A percentile compares a stretch with the other conserved stretches of the same genome.
These are phyloP conservation scores for Sminthopsis crassicaudata DNA, from an alignment of 2,113 vertebrate species.

Conservation along the genomic window DNA sequence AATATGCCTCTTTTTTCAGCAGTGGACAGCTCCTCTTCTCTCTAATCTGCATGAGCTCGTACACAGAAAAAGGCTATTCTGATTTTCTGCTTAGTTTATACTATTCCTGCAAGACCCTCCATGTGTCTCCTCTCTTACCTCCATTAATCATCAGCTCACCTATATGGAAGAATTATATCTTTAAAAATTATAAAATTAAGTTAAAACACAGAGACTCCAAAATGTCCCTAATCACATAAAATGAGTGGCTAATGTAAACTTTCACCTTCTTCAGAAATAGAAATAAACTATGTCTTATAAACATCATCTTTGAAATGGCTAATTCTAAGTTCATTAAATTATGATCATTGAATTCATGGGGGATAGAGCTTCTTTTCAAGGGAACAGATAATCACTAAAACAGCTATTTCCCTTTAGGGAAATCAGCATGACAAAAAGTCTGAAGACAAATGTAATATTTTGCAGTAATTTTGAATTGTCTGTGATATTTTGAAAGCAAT, in stretches of 20 bases:
- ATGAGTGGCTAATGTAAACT: constrained; percentile 51
- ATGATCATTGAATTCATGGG: constrained; percentile 45
- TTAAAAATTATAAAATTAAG: constrained; percentile 45
- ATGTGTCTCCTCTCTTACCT: background rate
- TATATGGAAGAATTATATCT: background rate
- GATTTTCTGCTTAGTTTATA: constrained; percentile 23
- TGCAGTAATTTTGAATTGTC: constrained; percentile 66
- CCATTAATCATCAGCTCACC: constrained; percentile 40
- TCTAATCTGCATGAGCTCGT: background rate
- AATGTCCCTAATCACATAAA: background rate
- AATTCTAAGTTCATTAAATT: constrained; percentile 66
- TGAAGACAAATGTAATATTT: constrained; percentile 42
- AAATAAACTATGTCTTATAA: constrained; percentile 61
- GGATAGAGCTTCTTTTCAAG: constrained; percentile 49
- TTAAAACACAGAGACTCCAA: background rate
- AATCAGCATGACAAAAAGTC: constrained; percentile 57
- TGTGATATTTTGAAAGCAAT: constrained; percentile 29
- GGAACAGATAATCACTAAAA: constrained; percentile 58
- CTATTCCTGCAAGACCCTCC: background rate
- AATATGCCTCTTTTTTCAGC: background rate
- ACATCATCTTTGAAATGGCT: background rate
- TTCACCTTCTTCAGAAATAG: constrained; percentile 32
- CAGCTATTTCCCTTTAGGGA: constrained; percentile 38
- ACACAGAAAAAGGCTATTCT: accelerated
- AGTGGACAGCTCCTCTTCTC: background rate